phyloP scores from a whole-genome alignment of 1,140 invertebrate genomes.

The Leptonema lineaticorne region DNA sequence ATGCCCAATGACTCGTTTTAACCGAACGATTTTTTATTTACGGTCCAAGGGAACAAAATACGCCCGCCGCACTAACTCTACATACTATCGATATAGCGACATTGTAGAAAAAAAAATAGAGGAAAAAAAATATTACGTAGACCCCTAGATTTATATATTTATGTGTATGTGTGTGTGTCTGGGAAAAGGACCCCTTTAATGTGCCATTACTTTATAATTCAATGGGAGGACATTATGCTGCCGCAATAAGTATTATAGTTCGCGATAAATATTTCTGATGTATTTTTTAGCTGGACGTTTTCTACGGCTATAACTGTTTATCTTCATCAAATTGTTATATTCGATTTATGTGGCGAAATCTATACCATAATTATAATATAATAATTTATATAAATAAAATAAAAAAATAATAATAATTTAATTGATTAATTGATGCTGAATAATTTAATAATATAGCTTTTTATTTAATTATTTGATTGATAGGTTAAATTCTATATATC shows the following conservation, averaged over 20 bases:
- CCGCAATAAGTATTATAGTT: not conserved
- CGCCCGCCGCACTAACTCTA: not conserved
- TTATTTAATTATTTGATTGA: too few relatives aligned
- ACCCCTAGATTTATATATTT: too few relatives aligned
- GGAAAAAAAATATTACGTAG: too few relatives aligned
- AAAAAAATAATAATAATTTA: not conserved
- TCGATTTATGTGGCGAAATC: too few relatives aligned
- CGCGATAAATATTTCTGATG: not conserved
- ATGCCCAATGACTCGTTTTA: slow-evolving; percentile 3
- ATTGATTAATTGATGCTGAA: too few relatives aligned
- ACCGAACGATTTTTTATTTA: slow-evolving; percentile 12
- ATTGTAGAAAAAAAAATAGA: not conserved
- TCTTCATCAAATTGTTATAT: not conserved
- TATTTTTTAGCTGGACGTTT: not conserved
- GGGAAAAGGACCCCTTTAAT: too few relatives aligned
- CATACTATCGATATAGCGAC: not conserved
- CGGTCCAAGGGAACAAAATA: slow-evolving; percentile 6
- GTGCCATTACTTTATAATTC: not conserved
- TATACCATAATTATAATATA: not conserved
- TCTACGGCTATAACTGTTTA: not conserved
- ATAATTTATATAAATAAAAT: not conserved
- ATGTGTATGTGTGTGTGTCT: too few relatives aligned
- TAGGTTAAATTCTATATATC: too few relatives aligned
- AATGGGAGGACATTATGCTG: not conserved
- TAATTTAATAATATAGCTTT: too few relatives aligned